Base-by-base conservation (phyloP, 2,113 vertebrate genomes). In the Nothoprocta perdicaria region DNA sequence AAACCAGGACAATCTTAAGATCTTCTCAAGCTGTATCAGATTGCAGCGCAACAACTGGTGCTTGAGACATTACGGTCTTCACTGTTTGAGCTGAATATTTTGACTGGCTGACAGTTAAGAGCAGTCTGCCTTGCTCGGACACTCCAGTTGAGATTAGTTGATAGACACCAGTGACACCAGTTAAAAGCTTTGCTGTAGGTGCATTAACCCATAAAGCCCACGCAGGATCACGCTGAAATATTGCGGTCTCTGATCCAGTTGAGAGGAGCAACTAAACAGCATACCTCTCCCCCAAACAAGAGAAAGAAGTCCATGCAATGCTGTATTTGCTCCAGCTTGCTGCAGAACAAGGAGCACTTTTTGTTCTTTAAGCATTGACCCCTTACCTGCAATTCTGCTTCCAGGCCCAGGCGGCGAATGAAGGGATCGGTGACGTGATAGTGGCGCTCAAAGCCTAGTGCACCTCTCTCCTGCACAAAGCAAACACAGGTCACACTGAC, bases 361-460 rank as follows among this genome's bases (percentile, higher is more conserved):
- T 2, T 41, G 84, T 46, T 60, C 38, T 23, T 35, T 35, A 48
- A 40, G 5, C 45, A 35, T 35, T 33, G 45, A 33, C 14, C 38
- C 55, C 95, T 97, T 80, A 99, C 99, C 98, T 99, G 99, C 74
- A 99, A 96, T 86, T 99, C 99, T 26, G 99, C 98, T 92, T 99
- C 99, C 41, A 99, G 98, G 88, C 99, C 99, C 88, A 99, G 98
- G 66, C 99, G 98, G 52, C 98, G 98, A 91, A 99, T 99, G 95
- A 99, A 99, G 1, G 99, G 98, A 63, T 99, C 99, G 0, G 98
- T 99, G 96, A 99, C 99, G 84, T 99, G 99, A 80, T 99, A 98
- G 79, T 96, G 97, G 71, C 99, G 98, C 87, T 99, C 98, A 31
- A 99, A 99, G 90, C 98, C 97, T 91, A 99, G 92, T 1, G 98